Evolutionary conservation across 2,113 vertebrate species (phyloP).

Genomic region (Neotragus moschatus): DNA sequence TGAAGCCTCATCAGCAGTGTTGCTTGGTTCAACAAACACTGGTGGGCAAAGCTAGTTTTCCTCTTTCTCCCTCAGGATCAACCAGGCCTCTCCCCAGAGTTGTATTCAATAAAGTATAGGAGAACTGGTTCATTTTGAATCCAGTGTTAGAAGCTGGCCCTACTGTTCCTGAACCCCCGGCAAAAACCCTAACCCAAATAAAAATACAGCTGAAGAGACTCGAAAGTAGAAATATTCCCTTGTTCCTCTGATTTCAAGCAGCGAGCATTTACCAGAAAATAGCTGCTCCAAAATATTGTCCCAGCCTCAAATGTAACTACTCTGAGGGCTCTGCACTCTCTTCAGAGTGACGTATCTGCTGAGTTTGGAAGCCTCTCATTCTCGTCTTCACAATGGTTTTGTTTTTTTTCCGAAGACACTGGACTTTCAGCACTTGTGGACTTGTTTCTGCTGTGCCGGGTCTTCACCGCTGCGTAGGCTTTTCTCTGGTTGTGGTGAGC

Average conservation of each 20-base stretch:
- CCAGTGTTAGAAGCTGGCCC: background rate
- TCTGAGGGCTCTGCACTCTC: fast-evolving
- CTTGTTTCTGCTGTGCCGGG: background rate
- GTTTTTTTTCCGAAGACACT: background rate
- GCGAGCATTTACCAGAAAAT: background rate
- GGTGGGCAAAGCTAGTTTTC: background rate
- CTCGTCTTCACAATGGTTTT: background rate
- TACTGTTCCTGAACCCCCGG: background rate
- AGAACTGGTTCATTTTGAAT: background rate
- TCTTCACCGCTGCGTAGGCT: fast-evolving
- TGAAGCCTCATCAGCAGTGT: background rate
- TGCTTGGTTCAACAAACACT: background rate
- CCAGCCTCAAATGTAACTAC: background rate
- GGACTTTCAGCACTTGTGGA: background rate
- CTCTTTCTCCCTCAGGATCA: background rate
- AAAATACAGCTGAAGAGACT: background rate
- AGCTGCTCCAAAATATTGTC: background rate
- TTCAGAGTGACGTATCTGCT: background rate
- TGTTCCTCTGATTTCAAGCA: background rate
- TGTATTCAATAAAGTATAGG: background rate
- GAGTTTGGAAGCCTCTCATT: background rate
- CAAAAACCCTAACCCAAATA: background rate
- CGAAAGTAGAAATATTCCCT: background rate
- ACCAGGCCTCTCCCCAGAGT: fast-evolving
- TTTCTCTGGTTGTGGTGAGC: fast-evolving